Percentiles rank a stretch among this genome's conserved stretches.
These are phyloP conservation scores for Brachionus koreanus DNA, from an alignment of 1,140 invertebrate genomes.

Conservation along the genomic window DNA sequence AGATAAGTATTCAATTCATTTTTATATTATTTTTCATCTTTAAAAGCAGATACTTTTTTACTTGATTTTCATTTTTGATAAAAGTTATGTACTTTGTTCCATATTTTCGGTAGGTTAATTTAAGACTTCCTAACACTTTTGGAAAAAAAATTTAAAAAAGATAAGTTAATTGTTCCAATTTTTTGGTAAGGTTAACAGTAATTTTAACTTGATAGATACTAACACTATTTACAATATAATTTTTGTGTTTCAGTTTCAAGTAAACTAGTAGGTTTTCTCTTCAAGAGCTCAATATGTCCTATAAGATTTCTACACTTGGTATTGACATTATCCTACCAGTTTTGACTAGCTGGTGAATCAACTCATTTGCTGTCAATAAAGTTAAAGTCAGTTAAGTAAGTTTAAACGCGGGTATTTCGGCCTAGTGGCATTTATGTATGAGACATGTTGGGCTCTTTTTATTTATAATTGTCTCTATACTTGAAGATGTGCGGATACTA, in stretches of 20 bases:
- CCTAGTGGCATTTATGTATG: neutral
- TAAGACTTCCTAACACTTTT: no score
- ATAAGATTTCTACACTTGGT: no score
- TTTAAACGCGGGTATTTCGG: neutral
- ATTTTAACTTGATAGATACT: neutral
- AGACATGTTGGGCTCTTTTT: neutral
- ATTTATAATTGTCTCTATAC: neutral
- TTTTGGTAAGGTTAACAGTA: neutral
- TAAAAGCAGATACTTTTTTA: neutral
- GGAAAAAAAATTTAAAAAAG: no score
- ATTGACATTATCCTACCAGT: neutral
- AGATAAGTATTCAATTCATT: neutral
- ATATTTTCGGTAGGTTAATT: neutral
- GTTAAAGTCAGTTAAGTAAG: neutral
- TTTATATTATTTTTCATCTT: neutral
- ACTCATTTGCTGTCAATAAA: neutral
- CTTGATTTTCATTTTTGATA: neutral
- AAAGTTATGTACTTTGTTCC: conserved; percentile 7
- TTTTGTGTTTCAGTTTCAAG: neutral
- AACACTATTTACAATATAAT: neutral
- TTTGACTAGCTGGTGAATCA: neutral
- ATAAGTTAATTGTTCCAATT: no score
- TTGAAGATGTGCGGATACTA: neutral
- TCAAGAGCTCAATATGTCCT: neutral
- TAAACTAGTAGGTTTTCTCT: neutral